Evolutionary conservation across 2,113 vertebrate genomes (phyloP).

Genomic region (Hassar affinis): DNA sequence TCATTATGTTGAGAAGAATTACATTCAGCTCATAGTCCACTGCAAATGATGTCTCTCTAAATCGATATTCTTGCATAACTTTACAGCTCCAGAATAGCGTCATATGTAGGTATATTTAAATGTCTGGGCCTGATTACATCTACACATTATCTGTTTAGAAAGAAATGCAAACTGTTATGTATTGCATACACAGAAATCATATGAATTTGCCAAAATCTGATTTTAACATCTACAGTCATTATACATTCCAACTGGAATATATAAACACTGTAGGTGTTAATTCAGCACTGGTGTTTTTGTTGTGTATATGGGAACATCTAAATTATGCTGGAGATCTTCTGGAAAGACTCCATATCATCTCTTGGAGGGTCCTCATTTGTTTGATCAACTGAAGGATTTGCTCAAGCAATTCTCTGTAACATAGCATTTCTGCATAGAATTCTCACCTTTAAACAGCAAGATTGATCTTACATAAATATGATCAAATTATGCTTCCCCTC

Average conservation of each 20-base stretch:
- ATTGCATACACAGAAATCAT: not conserved
- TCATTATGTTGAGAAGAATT: conserved; percentile 2
- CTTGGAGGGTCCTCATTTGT: not conserved
- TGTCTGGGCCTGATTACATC: not conserved
- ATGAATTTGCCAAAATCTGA: not conserved
- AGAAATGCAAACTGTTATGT: too few species aligned
- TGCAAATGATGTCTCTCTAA: conserved; percentile 1
- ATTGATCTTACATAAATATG: not conserved
- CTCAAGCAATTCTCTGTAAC: not conserved
- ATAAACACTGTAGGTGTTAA: too few species aligned
- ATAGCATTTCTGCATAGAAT: not conserved
- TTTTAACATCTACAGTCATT: too few species aligned
- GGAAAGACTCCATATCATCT: not conserved
- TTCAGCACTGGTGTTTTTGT: too few species aligned
- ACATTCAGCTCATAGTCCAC: not conserved
- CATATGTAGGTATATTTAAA: not conserved
- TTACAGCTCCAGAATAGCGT: not conserved
- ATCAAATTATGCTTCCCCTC: not conserved
- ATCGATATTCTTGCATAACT: not conserved
- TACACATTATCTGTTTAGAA: not conserved
- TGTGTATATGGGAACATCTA: too few species aligned
- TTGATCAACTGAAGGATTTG: not conserved
- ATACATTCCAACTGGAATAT: too few species aligned
- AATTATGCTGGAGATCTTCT: not conserved
- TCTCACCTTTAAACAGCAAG: not conserved